A percentile compares a stretch with the other conserved stretches of the same genome.
phyloP scores from a whole-genome alignment of 2,113 vertebrate genomes.

The Sterna hirundo region DNA sequence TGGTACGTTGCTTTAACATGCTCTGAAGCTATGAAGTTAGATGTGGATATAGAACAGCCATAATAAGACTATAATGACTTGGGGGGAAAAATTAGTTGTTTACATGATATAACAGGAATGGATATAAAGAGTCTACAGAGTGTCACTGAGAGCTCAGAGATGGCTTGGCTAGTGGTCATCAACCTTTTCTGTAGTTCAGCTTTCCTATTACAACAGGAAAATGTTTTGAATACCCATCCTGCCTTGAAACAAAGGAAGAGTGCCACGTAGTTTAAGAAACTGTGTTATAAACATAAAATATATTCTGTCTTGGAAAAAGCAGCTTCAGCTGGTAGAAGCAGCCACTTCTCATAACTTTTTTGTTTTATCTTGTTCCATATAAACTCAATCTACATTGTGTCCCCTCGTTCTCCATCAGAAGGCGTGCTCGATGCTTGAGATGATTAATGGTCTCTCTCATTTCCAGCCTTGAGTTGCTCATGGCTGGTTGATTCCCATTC shows the following conservation, averaged over 20 bases:
- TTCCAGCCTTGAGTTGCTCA: not conserved
- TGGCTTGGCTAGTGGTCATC: not conserved
- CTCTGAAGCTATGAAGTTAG: not conserved
- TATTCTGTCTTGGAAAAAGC: not conserved
- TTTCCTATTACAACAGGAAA: not conserved
- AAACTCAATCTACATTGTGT: not conserved
- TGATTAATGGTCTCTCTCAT: not conserved
- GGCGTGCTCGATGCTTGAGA: not conserved
- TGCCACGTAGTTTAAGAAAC: not conserved
- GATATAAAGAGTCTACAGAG: not conserved
- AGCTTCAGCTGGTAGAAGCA: not conserved
- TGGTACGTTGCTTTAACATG: not conserved
- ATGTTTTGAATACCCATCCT: not conserved
- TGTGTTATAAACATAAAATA: not conserved
- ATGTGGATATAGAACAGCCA: not conserved
- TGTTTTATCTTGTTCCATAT: not conserved
- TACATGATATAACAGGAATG: not conserved
- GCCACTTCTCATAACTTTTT: not conserved
- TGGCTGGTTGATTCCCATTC: not conserved
- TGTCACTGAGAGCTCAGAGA: not conserved
- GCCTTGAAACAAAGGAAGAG: not conserved
- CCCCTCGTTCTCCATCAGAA: not conserved
- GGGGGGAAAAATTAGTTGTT: not conserved
- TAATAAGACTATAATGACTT: not conserved
- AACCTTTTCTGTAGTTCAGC: not conserved